Conservation (phyloP, 2,113 vertebrate species). For the Petromus typicus region DNA sequence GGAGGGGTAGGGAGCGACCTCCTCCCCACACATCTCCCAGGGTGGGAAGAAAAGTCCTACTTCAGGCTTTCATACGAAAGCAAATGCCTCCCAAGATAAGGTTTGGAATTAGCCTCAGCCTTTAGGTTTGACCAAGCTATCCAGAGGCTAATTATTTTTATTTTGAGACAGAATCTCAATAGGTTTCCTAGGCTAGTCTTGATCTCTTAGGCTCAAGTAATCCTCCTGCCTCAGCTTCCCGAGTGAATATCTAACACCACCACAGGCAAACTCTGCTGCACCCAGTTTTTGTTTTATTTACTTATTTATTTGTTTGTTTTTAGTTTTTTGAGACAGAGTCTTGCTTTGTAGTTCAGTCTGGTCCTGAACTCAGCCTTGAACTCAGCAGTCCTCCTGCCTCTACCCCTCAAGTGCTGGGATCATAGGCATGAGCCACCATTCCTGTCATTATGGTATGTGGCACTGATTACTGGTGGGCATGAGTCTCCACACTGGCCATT, state of each 20-base stretch:
- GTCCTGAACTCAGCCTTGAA: too few relatives aligned
- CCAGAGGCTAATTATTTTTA: background rate
- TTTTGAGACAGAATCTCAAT: background rate
- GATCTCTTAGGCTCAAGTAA: background rate
- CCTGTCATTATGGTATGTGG: too few relatives aligned
- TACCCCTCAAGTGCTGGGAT: too few relatives aligned
- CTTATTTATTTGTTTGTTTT: too few relatives aligned
- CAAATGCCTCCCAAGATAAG: background rate
- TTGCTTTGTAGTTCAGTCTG: too few relatives aligned
- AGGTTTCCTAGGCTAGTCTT: background rate
- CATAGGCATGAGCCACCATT: too few relatives aligned
- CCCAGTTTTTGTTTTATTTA: background rate
- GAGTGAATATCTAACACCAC: background rate
- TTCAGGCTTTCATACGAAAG: background rate
- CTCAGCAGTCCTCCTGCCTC: too few relatives aligned
- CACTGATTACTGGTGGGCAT: too few relatives aligned
- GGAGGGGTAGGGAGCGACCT: background rate
- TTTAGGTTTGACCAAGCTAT: background rate
- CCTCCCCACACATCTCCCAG: rapidly evolving
- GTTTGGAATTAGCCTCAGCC: background rate
- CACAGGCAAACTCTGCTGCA: background rate
- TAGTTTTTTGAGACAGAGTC: too few relatives aligned
- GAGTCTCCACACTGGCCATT: too few relatives aligned
- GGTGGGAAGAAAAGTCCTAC: background rate
- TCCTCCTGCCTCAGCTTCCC: background rate